These are phyloP conservation scores for Mythimna vitellina DNA, from an alignment of 2,888 invertebrate genomes.

Conservation along the genomic window DNA sequence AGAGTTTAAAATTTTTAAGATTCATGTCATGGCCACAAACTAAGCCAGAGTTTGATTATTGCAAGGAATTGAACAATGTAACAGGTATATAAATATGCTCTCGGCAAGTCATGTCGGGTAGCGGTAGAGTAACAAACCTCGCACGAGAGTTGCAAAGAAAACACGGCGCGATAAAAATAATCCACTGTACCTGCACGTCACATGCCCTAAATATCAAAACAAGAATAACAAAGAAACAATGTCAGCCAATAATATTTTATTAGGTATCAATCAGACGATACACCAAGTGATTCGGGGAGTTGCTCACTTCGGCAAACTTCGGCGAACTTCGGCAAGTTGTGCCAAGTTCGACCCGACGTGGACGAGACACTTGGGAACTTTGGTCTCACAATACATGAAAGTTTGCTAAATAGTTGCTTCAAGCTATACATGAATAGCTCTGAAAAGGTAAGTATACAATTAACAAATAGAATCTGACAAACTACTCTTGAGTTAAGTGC, in stretches of 20 bases:
- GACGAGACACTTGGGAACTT: slow-evolving; percentile 63
- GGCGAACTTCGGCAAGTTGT: slow-evolving; percentile 42
- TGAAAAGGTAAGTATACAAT: slow-evolving; percentile 28
- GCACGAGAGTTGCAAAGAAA: slow-evolving; percentile 16
- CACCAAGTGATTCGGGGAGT: slow-evolving; percentile 56
- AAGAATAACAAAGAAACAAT: slow-evolving; percentile 55
- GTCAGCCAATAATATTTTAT: slow-evolving; percentile 60
- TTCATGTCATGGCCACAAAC: neutral
- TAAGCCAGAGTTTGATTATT: neutral
- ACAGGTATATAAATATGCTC: slow-evolving; percentile 3
- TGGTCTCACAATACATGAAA: slow-evolving; percentile 40
- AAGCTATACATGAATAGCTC: slow-evolving; percentile 15
- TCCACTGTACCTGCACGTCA: slow-evolving; percentile 29
- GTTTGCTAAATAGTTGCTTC: slow-evolving; percentile 41
- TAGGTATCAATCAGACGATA: slow-evolving; percentile 60
- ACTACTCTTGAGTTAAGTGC: slow-evolving; percentile 13
- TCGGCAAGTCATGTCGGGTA: slow-evolving; percentile 4
- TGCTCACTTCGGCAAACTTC: slow-evolving; percentile 48
- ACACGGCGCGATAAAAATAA: slow-evolving; percentile 23
- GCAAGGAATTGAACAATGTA: neutral
- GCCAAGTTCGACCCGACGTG: slow-evolving; percentile 36
- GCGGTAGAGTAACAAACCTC: neutral
- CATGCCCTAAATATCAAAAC: slow-evolving; percentile 38
- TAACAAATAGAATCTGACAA: slow-evolving; percentile 39
- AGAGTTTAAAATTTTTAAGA: neutral